phyloP scores from a whole-genome alignment of 2,113 vertebrate genomes.

The Scartelaos histophorus region DNA sequence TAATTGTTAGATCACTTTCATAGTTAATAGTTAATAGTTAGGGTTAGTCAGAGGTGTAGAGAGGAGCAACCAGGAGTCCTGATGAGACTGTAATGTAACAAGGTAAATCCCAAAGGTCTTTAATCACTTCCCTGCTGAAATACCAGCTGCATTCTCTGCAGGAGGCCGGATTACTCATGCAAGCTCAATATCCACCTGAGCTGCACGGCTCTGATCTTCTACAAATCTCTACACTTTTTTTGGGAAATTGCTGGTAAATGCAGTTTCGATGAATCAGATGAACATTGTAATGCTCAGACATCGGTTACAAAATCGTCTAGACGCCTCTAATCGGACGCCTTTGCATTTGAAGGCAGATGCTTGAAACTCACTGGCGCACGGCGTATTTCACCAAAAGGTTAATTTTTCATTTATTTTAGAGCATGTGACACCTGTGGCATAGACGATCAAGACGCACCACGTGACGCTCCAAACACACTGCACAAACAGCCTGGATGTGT shows the following conservation, averaged over 20 bases:
- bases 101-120: constrained; percentile 50
- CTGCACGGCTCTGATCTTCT: constrained; percentile 23
- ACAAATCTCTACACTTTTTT: constrained; percentile 39
- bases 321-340: too few species aligned
- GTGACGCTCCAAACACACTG: too few species aligned
- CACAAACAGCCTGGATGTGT: too few species aligned
- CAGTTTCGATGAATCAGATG: not conserved
- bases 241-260: not conserved
- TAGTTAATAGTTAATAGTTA: constrained; percentile 30
- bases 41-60: constrained; percentile 9
- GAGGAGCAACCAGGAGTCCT: constrained; percentile 35
- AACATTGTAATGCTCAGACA: not conserved
- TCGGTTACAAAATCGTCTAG: too few species aligned
- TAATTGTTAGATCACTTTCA: not conserved
- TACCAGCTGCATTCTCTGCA: constrained; percentile 57
- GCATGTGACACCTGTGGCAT: too few species aligned
- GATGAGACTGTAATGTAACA: constrained; percentile 58
- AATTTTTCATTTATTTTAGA: too few species aligned
- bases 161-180: constrained; percentile 38
- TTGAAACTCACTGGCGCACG: too few species aligned
- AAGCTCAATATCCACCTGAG: constrained; percentile 39
- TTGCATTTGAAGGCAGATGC: too few species aligned
- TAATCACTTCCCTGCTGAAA: constrained; percentile 59
- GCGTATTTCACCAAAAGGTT: too few species aligned
- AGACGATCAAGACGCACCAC: too few species aligned